A percentile compares a stretch with the other conserved stretches of the same genome.
Conservation (phyloP, 2,113 vertebrate genomes). For the Orientallactaga bullata region DNA sequence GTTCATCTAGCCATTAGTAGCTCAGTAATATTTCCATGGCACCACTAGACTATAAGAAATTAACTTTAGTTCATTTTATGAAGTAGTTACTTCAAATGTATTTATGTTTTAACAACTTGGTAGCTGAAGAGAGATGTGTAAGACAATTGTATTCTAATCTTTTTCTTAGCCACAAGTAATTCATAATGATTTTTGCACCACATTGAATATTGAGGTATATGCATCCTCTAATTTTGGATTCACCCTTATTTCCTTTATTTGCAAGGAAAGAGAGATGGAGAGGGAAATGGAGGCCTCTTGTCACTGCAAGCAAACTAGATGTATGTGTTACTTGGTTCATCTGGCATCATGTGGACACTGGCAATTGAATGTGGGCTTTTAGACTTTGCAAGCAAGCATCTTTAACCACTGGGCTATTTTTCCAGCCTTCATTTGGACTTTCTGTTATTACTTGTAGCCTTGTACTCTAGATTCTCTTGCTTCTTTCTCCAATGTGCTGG, state of each 20-base stretch:
- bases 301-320: too few species aligned
- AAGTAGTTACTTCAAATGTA: background rate
- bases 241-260: background rate
- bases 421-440: too few species aligned
- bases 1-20: background rate
- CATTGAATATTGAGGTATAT: background rate
- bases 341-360: too few species aligned
- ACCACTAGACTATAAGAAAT: background rate
- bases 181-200: background rate
- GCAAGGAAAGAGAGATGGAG: too few species aligned
- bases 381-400: too few species aligned
- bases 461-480: too few species aligned
- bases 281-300: too few species aligned
- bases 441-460: too few species aligned
- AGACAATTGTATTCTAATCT: background rate
- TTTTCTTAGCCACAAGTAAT: background rate
- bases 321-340: too few species aligned
- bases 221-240: background rate
- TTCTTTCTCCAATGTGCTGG: too few species aligned
- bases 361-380: too few species aligned
- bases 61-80: background rate
- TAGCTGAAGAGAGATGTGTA: background rate
- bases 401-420: too few species aligned
- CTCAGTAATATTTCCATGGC: background rate
- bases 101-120: background rate